Base-by-base conservation (phyloP, 2,797 vertebrate genomes). In the Semaprochilodus insignis region DNA sequence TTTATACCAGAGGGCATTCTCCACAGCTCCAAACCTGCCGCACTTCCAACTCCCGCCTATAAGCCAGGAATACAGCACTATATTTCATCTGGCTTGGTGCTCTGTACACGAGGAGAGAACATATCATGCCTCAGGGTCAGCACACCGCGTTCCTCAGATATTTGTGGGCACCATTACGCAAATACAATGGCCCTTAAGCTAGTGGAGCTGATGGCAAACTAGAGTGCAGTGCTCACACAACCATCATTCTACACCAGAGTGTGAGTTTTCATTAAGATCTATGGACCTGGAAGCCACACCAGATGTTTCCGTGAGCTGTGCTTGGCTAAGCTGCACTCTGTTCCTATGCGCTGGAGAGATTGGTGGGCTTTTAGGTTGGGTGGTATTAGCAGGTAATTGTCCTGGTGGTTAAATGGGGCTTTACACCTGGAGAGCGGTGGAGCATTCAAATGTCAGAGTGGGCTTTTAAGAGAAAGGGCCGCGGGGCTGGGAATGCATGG, bases 261-360 rank as follows among this genome's bases (percentile, higher is more conserved):
- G 36, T 23, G 48, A 54, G 70, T 27, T 7, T 52, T 72, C 48
- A 72, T 72, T 52, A 54, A 72, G 70, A 73, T 73, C 70, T 54
- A 73, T 54, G 70, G 44, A 48, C 2, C 51, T 55, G 5, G 54
- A 73, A 73, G 51, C 16, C 51, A 54, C 31, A 16, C 70, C 48
- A 73, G 70, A 73, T 73, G 70, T 73, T 51, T 15, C 65, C 40
- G 21, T 40, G n/a, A 40, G 3, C 34, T 44, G 7, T 21, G 23
- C 44, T 27, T 15, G 23, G n/a, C 16, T 71, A 6, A 16, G 67
- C 70, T 8, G n/a, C n/a, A 1, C n/a, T 55, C 48, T 55, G 16
- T 36, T 67, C 65, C 7, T 67, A 21, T 11, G 17, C 21, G 44
- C 48, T 52, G 23, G 23, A 52, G n/a, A 69, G 66, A 44, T 21